A percentile compares a stretch with the other conserved stretches of the same genome.
These are phyloP conservation scores for Argyra leucocephala DNA, from an alignment of 2,888 invertebrate genomes.

Conservation along the genomic window DNA sequence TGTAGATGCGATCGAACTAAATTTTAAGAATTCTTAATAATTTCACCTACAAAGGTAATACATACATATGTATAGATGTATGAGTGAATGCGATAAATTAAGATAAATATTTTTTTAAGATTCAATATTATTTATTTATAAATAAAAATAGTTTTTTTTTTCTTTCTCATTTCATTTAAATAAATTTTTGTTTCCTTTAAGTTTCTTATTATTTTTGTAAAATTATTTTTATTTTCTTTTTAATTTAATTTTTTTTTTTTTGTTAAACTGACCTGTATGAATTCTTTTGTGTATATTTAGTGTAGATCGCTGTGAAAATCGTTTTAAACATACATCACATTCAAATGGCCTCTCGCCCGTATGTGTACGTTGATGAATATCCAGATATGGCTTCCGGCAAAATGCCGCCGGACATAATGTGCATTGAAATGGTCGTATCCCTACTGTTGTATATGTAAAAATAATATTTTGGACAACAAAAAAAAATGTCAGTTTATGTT, in stretches of 20 bases:
- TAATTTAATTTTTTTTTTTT: constrained; percentile 9
- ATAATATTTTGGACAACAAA: constrained; percentile 15
- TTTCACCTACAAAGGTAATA: too few relatives aligned
- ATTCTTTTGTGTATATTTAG: constrained; percentile 72
- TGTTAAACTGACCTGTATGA: constrained; percentile 50
- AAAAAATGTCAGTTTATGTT: constrained; percentile 2
- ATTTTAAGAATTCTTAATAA: too few relatives aligned
- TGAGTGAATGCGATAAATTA: too few relatives aligned
- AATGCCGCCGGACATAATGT: constrained; percentile 50
- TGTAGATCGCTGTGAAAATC: constrained; percentile 73
- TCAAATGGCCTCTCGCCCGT: constrained; percentile 50
- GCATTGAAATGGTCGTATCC: constrained; percentile 48
- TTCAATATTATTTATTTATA: too few relatives aligned
- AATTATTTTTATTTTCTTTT: not conserved
- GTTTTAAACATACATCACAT: constrained; percentile 67
- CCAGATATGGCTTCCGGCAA: constrained; percentile 54
- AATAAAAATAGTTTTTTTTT: too few relatives aligned
- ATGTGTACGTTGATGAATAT: constrained; percentile 57
- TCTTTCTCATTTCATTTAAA: too few relatives aligned
- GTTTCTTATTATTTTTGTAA: too few relatives aligned
- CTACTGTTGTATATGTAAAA: constrained; percentile 24
- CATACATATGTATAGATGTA: too few relatives aligned
- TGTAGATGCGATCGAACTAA: too few relatives aligned
- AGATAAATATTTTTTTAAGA: too few relatives aligned
- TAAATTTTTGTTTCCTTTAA: too few relatives aligned